Conservation (phyloP, 2,888 invertebrate genomes). For the Synanthedon vespiformis region DNA sequence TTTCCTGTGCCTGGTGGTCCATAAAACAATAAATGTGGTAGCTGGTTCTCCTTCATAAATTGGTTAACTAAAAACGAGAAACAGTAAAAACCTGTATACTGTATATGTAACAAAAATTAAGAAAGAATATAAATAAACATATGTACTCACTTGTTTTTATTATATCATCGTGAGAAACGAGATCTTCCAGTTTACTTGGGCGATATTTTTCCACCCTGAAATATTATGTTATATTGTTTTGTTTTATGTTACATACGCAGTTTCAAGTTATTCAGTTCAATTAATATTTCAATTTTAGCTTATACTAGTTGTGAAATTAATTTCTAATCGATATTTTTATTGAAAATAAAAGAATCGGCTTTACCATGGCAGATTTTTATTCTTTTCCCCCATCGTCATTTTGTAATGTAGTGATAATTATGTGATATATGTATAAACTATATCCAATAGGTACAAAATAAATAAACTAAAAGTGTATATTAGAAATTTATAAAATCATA, state of each 20-base stretch:
- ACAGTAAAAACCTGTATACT: no score
- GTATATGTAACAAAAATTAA: not conserved
- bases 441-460: no score
- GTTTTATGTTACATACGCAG: not conserved
- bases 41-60: slow-evolving; percentile 89
- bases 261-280: no score
- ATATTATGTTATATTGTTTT: slow-evolving; percentile 1
- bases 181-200: slow-evolving; percentile 88
- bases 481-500: no score
- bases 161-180: slow-evolving; percentile 98
- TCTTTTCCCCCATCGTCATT: slow-evolving; percentile 51
- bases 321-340: not conserved
- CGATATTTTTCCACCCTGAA: slow-evolving; percentile 98
- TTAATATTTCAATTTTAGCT: no score
- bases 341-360: slow-evolving; percentile 11
- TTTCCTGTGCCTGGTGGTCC: slow-evolving; percentile 99
- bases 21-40: slow-evolving; percentile 97
- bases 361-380: slow-evolving; percentile 74
- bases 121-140: no score
- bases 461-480: no score
- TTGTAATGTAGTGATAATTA: not conserved
- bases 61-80: slow-evolving; percentile 74
- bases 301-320: not conserved
- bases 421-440: no score
- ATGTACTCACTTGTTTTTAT: slow-evolving; percentile 87